Evolutionary conservation across 1,140 invertebrate species (phyloP), one percentile per base, ranked within the genome.

Genomic region (Idris sp.): DNA sequence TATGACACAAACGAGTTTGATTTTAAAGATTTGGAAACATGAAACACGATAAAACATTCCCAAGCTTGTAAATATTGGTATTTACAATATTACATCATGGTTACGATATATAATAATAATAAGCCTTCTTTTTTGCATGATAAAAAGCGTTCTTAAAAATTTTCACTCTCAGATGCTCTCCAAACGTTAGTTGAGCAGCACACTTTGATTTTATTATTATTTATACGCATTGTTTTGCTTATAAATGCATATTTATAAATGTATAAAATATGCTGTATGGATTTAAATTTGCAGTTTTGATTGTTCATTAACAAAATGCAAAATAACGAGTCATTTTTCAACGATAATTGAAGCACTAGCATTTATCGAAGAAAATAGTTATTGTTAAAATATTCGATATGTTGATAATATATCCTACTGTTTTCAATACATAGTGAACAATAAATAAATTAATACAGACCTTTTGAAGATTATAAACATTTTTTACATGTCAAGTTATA

Each of bases 1-100:
- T 16, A 44, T 36, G 56, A 61, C 33, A 49, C 31, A 48, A 71
- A 61, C 15, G 4, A 71, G 18, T 71, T 71, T 61, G 48, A 71
- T 61, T 69, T 18, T 28, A 28, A 53, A 53, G 56, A 31, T 71
- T 67, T 31, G 31, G 26, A 54, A 46, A 61, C 15, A 16, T 48
- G 38, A 61, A 40, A 54, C 54, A 54, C 33, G 53, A 33, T 54
- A 71, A 58, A 71, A 61, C 48, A 71, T 33, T 54, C 33, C 40
- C 48, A 61, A 54, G 26, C 41, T 53, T 28, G 13, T 33, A 61
- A 38, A 10, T 40, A 49, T 26, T 18, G 31, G 13, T 59, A 53
- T 59, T 53, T 48, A 71, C 48, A 61, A 2, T 54, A 61, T 48
- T 71, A 33, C 48, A 59, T 22, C 19, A 22, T 22, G n/a, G n/a